Evolutionary conservation across 2,888 invertebrate species (phyloP).

Genomic region (Papilio protenor): DNA sequence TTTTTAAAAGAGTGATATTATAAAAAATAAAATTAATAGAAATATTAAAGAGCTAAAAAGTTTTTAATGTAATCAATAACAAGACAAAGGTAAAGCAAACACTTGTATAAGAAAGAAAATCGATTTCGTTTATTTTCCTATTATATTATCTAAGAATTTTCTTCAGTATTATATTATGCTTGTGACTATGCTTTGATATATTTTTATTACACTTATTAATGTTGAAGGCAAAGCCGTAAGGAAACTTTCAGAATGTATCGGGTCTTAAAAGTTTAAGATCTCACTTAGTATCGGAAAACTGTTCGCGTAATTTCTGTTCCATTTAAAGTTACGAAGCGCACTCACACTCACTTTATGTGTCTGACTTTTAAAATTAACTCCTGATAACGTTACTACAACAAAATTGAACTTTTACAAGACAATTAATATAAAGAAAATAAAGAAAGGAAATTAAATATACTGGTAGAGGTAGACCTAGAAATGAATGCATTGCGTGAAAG

Average conservation of each 20-base stretch:
- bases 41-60: neutral
- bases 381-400: neutral
- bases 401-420: neutral
- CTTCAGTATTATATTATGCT: neutral
- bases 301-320: constrained; percentile 44
- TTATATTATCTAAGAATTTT: neutral
- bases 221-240: constrained; percentile 36
- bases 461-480: too few species aligned
- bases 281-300: constrained; percentile 45
- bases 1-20: too few species aligned
- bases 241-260: constrained; percentile 44
- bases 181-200: constrained; percentile 30
- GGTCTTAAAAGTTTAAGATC: constrained; percentile 45
- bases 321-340: constrained; percentile 42
- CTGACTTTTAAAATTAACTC: constrained; percentile 38
- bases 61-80: neutral
- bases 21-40: neutral
- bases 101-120: neutral
- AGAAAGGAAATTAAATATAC: neutral
- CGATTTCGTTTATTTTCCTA: neutral
- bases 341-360: constrained; percentile 17
- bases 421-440: neutral
- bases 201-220: constrained; percentile 42
- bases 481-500: too few species aligned
- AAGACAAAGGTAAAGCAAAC: neutral